Base-by-base conservation (phyloP, 1,140 invertebrate genomes). In the Eumeta japonica region DNA sequence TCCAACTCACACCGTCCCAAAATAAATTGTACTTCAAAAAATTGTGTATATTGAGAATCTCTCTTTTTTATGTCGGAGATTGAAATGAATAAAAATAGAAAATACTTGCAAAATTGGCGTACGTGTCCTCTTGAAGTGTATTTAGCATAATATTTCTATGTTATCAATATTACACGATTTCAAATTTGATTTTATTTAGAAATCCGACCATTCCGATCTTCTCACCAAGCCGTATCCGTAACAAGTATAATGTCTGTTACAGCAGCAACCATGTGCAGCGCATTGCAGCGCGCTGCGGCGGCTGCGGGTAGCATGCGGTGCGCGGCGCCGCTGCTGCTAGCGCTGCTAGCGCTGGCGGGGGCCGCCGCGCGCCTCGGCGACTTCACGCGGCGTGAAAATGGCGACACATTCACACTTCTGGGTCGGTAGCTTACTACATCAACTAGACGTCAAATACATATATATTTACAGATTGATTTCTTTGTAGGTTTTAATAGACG, bases 271-370 rank as follows among this genome's bases (percentile, higher is more conserved):
- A 37, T 19, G 44, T 36, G 16, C 35, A 44, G 35, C 34, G 48
- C 35, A 35, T 41, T 44, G 17, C 14, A 15, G 20, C 37, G 40
- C 30, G 50, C 44, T 28, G n/a, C n/a, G 46, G 55, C 43, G 53
- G 59, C 48, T 61, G 41, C 46, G 65, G 65, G 45, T 66, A 62
- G 58, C 55, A 66, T 66, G 5, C n/a, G 20, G 20, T 24, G 20
- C 20, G 20, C 20, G 20, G 61, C 51, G 56, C 47, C 37, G 34
- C 45, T 52, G 55, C 52, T 67, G 47, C 43, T 64, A 47, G 44
- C 63, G 36, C 46, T 58, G 43, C 37, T 53, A 45, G 35, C 43
- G 16, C 45, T 52, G 35, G 46, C 55, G 35, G 55, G 52, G 30
- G 50, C 52, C 35, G 51, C 48, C 48, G 53, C 52, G 41, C 52